Base-by-base conservation (phyloP, 2,797 vertebrate genomes). In the Gorsachius magnificus region DNA sequence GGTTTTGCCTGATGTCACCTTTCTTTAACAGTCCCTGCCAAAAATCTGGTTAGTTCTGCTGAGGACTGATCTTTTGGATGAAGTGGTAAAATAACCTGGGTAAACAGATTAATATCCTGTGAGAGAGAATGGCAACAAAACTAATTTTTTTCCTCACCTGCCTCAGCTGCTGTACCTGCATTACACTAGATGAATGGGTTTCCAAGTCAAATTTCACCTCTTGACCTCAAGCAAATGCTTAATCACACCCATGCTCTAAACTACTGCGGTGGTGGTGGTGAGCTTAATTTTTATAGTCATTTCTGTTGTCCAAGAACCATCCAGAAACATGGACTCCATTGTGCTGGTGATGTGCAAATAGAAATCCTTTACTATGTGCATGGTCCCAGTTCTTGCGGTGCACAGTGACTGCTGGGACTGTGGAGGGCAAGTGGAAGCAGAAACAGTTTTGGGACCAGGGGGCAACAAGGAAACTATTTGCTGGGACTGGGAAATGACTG, bases 1-100 rank as follows among this genome's bases (percentile, higher is more conserved):
- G 91, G 83, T 95, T 98, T 96, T 93, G 95, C 75, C 94, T 54
- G 88, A 83, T 95, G 89, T 95, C 96, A 96, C 91, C 90, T 95
- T 94, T 79, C 94, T 91, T 76, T 95, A 78, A 83, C 1, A 3
- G 75, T 77, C 33, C 88, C 82, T 88, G 94, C 93, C 95, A 95
- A 96, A 89, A 96, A 72, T 36, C 53, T 83, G 81, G 95, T 79
- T 48, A 71, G 48, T 69, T 94, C 80, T 93, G 66, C 50, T 46
- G 36, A 82, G 88, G 57, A 68, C 83, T 75, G 54, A 11, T 70
- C 81, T 78, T 93, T 79, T 58, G 60, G 21, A 89, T 65, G 43
- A 74, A 77, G 61, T 46, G 51, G 51, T 64, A 56, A 83, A 96
- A 95, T 22, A 94, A 63, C 26, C 53, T 81, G 70, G 80, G 76